phyloP scores from a whole-genome alignment of 2,113 vertebrate genomes.

The Strix uralensis region DNA sequence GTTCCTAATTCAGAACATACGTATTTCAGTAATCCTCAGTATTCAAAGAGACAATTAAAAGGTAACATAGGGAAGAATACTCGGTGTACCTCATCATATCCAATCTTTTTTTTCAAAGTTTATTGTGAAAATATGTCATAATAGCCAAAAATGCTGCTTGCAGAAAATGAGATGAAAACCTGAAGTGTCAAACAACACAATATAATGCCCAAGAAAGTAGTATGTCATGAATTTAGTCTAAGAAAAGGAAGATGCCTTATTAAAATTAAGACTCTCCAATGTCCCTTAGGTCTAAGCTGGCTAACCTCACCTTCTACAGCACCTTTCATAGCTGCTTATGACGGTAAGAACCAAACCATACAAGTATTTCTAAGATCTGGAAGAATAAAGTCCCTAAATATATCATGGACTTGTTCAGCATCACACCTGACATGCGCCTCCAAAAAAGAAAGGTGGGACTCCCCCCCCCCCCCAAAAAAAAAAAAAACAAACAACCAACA shows the following conservation, averaged over 20 bases:
- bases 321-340: neutral
- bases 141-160: neutral
- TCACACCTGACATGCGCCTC: neutral
- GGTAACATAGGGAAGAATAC: neutral
- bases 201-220: neutral
- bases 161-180: neutral
- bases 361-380: neutral
- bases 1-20: neutral
- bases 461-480: neutral
- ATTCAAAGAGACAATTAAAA: neutral
- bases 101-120: neutral
- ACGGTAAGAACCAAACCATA: neutral
- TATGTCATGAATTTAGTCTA: neutral
- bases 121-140: neutral
- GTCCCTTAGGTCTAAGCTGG: neutral
- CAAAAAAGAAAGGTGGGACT: neutral
- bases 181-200: neutral
- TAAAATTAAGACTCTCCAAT: neutral
- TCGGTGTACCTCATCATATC: neutral
- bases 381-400: neutral
- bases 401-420: neutral
- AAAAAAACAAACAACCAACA: neutral
- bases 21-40: neutral
- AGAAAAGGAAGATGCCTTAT: neutral
- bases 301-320: neutral